Conservation (phyloP, 2,797 vertebrate genomes). For the Lagodon rhomboides region DNA sequence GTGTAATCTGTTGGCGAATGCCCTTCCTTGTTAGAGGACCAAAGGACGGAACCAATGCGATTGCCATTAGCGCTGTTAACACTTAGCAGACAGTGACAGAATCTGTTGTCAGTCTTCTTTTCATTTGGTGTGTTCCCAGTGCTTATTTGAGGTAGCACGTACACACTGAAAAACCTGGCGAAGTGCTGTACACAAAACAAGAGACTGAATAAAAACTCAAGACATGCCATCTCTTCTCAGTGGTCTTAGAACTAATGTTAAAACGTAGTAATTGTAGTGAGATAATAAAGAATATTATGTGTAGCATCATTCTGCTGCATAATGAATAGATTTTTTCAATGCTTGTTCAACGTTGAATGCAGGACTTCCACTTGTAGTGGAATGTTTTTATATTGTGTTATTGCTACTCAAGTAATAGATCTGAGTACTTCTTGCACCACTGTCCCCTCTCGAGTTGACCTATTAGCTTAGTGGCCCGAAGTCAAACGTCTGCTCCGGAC, state of each 20-base stretch:
- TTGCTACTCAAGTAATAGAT: no score
- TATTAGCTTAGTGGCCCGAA: no score
- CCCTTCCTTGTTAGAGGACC: not conserved
- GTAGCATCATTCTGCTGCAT: no score
- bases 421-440: no score
- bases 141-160: not conserved
- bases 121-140: conserved; percentile 3
- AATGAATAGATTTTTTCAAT: no score
- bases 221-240: not conserved
- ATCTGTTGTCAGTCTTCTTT: conserved; percentile 21
- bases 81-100: conserved; percentile 20
- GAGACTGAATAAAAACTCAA: not conserved
- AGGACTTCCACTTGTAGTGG: no score
- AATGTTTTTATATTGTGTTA: no score
- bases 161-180: conserved; percentile 8
- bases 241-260: not conserved
- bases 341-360: no score
- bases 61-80: conserved; percentile 26
- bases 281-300: no score
- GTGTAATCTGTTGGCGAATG: not conserved
- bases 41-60: not conserved
- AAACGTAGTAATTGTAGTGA: no score
- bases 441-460: not conserved
- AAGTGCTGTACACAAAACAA: conserved; percentile 17
- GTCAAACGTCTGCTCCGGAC: no score